Conservation (phyloP, 2,113 vertebrate species). For the Pitta sordida region DNA sequence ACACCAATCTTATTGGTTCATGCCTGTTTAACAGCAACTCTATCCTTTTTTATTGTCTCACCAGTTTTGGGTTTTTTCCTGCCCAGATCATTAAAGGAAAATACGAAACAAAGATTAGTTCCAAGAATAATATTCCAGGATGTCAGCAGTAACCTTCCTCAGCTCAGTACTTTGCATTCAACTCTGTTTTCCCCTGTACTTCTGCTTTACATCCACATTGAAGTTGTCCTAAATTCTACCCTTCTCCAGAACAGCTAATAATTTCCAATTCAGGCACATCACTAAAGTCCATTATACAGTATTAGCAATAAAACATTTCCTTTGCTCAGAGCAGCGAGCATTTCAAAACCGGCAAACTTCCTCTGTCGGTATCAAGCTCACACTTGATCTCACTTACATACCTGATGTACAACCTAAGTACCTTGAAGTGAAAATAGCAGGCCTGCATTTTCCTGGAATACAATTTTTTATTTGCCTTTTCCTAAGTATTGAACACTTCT, state of each 20-base stretch:
- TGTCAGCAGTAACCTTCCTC: not conserved
- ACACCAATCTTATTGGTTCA: not conserved
- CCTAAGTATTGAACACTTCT: not conserved
- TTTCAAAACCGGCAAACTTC: not conserved
- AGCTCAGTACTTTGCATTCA: not conserved
- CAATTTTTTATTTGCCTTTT: not conserved
- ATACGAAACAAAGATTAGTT: not conserved
- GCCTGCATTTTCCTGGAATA: not conserved
- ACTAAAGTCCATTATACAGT: not conserved
- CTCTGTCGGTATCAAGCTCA: not conserved
- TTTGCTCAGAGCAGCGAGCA: not conserved
- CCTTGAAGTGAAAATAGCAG: not conserved
- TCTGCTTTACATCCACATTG: not conserved
- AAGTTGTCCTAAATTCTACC: not conserved
- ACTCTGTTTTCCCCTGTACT: not conserved
- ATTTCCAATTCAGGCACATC: not conserved
- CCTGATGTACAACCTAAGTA: not conserved
- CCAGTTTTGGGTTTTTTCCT: not conserved
- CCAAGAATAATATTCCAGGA: not conserved
- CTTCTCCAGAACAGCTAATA: not conserved
- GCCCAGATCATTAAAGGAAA: not conserved
- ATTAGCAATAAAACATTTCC: not conserved
- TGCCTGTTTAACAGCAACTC: not conserved
- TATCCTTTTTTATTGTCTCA: not conserved
- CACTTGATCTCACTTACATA: not conserved